Base-by-base conservation (phyloP, 2,113 vertebrate species). In the Urocynchramus pylzowi region DNA sequence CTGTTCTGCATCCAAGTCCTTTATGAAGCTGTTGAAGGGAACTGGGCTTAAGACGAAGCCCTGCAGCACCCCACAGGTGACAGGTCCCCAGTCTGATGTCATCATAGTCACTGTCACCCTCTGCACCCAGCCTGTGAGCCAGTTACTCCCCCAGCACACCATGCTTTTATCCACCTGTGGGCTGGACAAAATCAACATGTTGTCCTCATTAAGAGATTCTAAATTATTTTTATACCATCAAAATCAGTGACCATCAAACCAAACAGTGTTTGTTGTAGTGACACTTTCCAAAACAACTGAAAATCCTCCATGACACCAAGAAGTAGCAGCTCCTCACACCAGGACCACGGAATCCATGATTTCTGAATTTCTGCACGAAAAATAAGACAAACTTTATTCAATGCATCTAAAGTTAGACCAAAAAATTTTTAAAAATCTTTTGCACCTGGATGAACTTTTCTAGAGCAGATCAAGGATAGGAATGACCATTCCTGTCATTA, bases 131-230 rank as follows among this genome's bases (percentile, higher is more conserved):
- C 39, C 33, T 21, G 2, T 13, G 33, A 60, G 7, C 10, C 64
- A 53, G n/a, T 33, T 17, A 31, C 19, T 54, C 8, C 24, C 13
- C 9, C 56, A 63, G 10, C 7, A n/a, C 39, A 30, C 0, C 1
- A 16, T 23, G 7, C 7, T 33, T 61, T 63, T 54, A n/a, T 47
- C 56, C 56, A 70, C 6, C 20, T 80, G 35, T 21, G 17, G 17
- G 21, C 9, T 64, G 65, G 13, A 71, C 26, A 57, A 65, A 80
- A 53, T 41, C 30, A 84, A 9, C 37, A 13, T 37, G 6, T 33
- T 60, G 16, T 44, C 11, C 27, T 80, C 27, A 35, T 84, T 71
- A 73, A 35, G 9, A 39, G 30, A n/a, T 7, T 70, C 44, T 17
- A 53, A 74, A 53, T 67, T 44, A 50, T 54, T 82, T 70, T 53